phyloP scores from a whole-genome alignment of 1,140 invertebrate species.

The Drosophila persimilis region DNA sequence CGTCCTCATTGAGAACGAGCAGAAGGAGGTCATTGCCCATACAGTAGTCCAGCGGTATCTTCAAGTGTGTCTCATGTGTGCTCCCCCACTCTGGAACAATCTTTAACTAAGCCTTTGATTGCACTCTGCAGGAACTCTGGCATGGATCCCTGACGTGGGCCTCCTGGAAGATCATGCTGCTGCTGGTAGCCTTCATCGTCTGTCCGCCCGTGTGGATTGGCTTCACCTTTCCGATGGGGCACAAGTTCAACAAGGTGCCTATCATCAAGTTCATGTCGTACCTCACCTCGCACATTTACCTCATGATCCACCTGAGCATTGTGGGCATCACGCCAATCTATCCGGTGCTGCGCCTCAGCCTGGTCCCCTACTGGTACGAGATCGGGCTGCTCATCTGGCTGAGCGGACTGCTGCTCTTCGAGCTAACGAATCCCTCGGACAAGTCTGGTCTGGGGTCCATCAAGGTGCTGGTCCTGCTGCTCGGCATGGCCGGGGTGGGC shows the following conservation, averaged over 20 bases:
- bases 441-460: slow-evolving; percentile 97
- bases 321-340: slow-evolving; percentile 96
- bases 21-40: slow-evolving; percentile 97
- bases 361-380: slow-evolving; percentile 96
- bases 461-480: slow-evolving; percentile 94
- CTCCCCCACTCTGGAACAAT: too few relatives aligned
- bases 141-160: slow-evolving; percentile 97
- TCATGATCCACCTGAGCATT: slow-evolving; percentile 95
- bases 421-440: slow-evolving; percentile 98
- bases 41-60: slow-evolving; percentile 94
- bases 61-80: slow-evolving; percentile 86
- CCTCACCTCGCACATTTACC: slow-evolving; percentile 98
- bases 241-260: slow-evolving; percentile 97
- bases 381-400: slow-evolving; percentile 98
- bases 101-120: neutral
- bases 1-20: slow-evolving; percentile 98
- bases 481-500: slow-evolving; percentile 95
- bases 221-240: slow-evolving; percentile 97
- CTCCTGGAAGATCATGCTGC: slow-evolving; percentile 95
- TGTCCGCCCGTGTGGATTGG: slow-evolving; percentile 98
- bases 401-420: slow-evolving; percentile 96
- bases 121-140: slow-evolving; percentile 93
- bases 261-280: slow-evolving; percentile 99
- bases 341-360: slow-evolving; percentile 88
- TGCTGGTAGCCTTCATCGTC: slow-evolving; percentile 95